Percentiles rank a stretch among this genome's conserved stretches.
Evolutionary conservation across 2,888 invertebrate genomes (phyloP).

Genomic region (Archaeoteleia sp.): DNA sequence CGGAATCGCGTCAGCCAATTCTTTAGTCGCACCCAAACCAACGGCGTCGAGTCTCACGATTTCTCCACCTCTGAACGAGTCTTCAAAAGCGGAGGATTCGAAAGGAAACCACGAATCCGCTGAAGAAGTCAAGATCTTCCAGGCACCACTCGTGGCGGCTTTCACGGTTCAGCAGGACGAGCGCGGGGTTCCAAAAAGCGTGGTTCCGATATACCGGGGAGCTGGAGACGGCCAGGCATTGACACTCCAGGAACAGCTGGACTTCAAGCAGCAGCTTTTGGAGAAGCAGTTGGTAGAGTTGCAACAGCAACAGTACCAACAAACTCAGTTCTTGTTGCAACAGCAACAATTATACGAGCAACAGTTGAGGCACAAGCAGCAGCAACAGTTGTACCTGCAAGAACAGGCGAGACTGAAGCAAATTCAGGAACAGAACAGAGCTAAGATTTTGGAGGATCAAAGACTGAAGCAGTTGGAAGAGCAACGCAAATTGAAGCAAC

Average conservation of each 20-base stretch:
- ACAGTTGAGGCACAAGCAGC: slow-evolving; percentile 71
- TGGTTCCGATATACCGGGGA: slow-evolving; percentile 83
- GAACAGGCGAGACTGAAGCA: slow-evolving; percentile 66
- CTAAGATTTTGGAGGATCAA: slow-evolving; percentile 63
- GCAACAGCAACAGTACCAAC: slow-evolving; percentile 82
- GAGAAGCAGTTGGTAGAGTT: slow-evolving; percentile 83
- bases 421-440: slow-evolving; percentile 60
- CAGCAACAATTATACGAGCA: slow-evolving; percentile 80
- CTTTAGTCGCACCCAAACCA: slow-evolving; percentile 63
- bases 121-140: slow-evolving; percentile 85
- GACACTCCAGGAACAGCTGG: slow-evolving; percentile 75
- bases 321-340: slow-evolving; percentile 81
- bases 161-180: slow-evolving; percentile 91
- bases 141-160: slow-evolving; percentile 88
- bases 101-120: slow-evolving; percentile 74
- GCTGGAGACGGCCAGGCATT: slow-evolving; percentile 67
- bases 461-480: slow-evolving; percentile 68
- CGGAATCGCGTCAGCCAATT: slow-evolving; percentile 63
- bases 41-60: slow-evolving; percentile 58
- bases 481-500: slow-evolving; percentile 60
- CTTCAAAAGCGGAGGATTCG: slow-evolving; percentile 28
- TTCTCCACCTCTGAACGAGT: slow-evolving; percentile 23
- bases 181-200: slow-evolving; percentile 85
- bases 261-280: slow-evolving; percentile 81
- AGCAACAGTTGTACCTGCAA: slow-evolving; percentile 66